Conservation (phyloP, 1,140 invertebrate species). For the Trichogramma pretiosum region DNA sequence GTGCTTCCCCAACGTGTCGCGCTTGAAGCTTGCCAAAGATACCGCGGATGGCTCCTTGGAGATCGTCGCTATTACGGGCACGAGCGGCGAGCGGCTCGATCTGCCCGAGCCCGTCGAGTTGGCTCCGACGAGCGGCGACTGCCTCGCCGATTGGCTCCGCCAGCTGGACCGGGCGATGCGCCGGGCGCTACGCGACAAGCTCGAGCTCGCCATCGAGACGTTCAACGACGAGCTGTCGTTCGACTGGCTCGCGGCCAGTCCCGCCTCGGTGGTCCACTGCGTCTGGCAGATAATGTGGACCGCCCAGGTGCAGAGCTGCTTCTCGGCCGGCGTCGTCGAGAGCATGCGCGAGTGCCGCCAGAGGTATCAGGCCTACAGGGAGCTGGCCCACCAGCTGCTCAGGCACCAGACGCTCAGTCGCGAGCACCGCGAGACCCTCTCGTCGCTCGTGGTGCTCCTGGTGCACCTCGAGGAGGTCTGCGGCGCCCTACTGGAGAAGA, state of each 20-base stretch:
- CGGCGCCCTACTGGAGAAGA: constrained; percentile 44
- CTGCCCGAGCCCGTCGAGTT: too few relatives aligned
- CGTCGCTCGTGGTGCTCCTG: constrained; percentile 50
- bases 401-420: too few relatives aligned
- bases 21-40: constrained; percentile 36
- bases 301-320: constrained; percentile 41
- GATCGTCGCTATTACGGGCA: constrained; percentile 52
- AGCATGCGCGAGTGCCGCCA: too few relatives aligned
- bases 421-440: constrained; percentile 48
- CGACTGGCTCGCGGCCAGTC: constrained; percentile 22
- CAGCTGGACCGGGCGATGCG: too few relatives aligned
- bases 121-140: too few relatives aligned
- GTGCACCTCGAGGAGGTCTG: constrained; percentile 56
- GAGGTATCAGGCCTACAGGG: too few relatives aligned
- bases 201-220: constrained; percentile 11
- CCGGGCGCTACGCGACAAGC: too few relatives aligned
- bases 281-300: constrained; percentile 60
- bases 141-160: too few relatives aligned
- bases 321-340: too few relatives aligned
- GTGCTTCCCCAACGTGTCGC: constrained; percentile 48
- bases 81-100: too few relatives aligned
- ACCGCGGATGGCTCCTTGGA: too few relatives aligned
- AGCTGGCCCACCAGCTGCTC: too few relatives aligned
- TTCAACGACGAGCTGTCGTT: constrained; percentile 14
- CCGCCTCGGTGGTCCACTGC: constrained; percentile 51